A percentile compares a stretch with the other conserved stretches of the same genome.
Conservation (phyloP, 2,797 vertebrate species). For the Galagoides demidoff region DNA sequence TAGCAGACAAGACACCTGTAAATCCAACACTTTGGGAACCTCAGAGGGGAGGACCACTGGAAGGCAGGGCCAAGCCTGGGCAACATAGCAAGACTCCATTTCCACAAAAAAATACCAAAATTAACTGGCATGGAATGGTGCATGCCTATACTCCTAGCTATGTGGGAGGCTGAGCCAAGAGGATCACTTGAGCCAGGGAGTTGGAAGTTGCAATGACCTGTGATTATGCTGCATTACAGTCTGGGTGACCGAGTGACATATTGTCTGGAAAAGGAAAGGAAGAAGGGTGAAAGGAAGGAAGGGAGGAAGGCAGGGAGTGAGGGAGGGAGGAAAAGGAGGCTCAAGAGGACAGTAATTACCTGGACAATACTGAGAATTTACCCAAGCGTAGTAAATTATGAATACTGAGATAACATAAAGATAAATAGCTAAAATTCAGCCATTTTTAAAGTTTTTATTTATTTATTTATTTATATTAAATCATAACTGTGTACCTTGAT, state of each 20-base stretch:
- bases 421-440: neutral
- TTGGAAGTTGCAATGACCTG: neutral
- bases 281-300: neutral
- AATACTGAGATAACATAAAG: neutral
- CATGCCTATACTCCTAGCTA: neutral
- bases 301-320: no score
- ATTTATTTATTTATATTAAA: no score
- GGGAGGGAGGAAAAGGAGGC: neutral
- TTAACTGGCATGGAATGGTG: neutral
- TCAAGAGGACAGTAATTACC: neutral
- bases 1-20: neutral
- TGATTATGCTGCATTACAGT: neutral
- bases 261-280: neutral
- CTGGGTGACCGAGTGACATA: neutral
- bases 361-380: neutral
- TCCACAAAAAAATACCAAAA: neutral
- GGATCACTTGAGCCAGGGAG: neutral
- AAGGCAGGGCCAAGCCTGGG: neutral
- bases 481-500: no score
- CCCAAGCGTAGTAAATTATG: neutral
- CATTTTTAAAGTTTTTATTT: neutral
- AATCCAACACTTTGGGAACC: neutral
- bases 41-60: neutral
- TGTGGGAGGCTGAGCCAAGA: neutral
- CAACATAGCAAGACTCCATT: neutral